Evolutionary conservation across 1,140 invertebrate genomes (phyloP).

Genomic region (Caenorhabditis tropicalis): DNA sequence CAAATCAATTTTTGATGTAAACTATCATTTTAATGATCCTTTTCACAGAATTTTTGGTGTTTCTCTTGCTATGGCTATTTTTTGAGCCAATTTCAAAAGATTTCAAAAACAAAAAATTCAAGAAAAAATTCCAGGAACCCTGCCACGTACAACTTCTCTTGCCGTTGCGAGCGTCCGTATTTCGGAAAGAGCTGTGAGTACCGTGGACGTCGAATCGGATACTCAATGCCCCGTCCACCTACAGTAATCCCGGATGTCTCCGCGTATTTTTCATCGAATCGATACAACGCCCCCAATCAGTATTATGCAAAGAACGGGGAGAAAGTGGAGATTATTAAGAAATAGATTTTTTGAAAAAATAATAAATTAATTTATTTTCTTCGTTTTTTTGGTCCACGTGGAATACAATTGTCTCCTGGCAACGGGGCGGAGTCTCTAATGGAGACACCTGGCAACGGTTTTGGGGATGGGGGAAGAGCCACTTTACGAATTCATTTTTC

Average conservation of each 20-base stretch:
- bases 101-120: not conserved
- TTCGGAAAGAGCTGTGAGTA: slow-evolving; percentile 32
- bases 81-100: not conserved
- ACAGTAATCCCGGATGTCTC: slow-evolving; percentile 4
- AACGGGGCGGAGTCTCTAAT: too few relatives aligned
- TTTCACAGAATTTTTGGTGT: too few relatives aligned
- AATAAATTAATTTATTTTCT: too few relatives aligned
- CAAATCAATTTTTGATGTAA: too few relatives aligned
- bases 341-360: too few relatives aligned
- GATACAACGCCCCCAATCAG: slow-evolving; percentile 33
- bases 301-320: not conserved
- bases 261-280: not conserved
- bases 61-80: too few relatives aligned
- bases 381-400: too few relatives aligned
- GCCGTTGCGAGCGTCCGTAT: slow-evolving; percentile 1
- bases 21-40: too few relatives aligned
- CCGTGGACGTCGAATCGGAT: slow-evolving; percentile 15
- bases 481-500: too few relatives aligned
- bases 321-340: not conserved
- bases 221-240: not conserved
- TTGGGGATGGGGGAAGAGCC: too few relatives aligned
- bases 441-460: too few relatives aligned
- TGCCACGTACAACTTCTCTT: not conserved
- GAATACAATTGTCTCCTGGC: too few relatives aligned
- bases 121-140: not conserved